Conservation (phyloP, 2,113 vertebrate genomes). For the Phycodurus eques region DNA sequence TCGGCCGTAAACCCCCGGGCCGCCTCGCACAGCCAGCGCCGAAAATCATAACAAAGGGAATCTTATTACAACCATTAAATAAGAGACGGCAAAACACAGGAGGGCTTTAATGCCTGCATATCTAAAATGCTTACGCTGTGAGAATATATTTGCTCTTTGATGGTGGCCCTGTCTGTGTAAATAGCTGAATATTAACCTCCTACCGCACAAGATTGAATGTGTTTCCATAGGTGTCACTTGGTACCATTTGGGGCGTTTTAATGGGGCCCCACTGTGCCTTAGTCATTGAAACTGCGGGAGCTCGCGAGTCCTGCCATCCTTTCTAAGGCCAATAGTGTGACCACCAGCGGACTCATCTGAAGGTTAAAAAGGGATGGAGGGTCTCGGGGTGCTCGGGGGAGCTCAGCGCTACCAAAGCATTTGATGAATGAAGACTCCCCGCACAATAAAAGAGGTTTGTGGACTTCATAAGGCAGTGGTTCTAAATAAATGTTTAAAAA, state of each 20-base stretch:
- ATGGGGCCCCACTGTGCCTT: conserved; percentile 38
- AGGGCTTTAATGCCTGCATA: conserved; percentile 50
- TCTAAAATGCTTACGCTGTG: conserved; percentile 60
- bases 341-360: conserved; percentile 47
- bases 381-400: conserved; percentile 5
- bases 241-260: conserved; percentile 56
- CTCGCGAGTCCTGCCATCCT: conserved; percentile 42
- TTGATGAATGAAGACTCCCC: conserved; percentile 60
- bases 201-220: conserved; percentile 58
- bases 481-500: conserved; percentile 51
- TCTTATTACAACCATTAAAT: conserved; percentile 68
- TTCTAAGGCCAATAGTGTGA: conserved; percentile 27
- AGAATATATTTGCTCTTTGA: conserved; percentile 70
- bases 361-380: conserved; percentile 24
- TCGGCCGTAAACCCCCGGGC: conserved; percentile 18
- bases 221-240: conserved; percentile 67
- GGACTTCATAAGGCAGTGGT: conserved; percentile 69
- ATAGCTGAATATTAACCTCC: conserved; percentile 61
- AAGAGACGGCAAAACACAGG: conserved; percentile 58
- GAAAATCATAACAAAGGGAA: conserved; percentile 62
- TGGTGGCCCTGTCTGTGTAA: conserved; percentile 73
- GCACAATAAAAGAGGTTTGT: conserved; percentile 66
- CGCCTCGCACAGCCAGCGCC: conserved; percentile 26
- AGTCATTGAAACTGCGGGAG: conserved; percentile 41
- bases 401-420: conserved; percentile 30